Conservation (phyloP, 2,113 vertebrate genomes). For the Podilymbus podiceps region DNA sequence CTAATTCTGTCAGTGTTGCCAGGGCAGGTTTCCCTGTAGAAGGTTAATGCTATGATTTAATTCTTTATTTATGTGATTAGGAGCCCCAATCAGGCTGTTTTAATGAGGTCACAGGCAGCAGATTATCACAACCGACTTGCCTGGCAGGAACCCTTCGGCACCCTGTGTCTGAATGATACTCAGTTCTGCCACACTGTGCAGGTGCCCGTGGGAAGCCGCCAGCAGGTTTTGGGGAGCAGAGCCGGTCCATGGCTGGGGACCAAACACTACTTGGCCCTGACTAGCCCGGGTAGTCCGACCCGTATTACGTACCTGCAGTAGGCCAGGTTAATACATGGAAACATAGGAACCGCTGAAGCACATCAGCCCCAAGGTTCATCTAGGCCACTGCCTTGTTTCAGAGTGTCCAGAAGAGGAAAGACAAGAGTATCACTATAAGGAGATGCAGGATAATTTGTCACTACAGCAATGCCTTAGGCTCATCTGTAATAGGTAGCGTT, state of each 20-base stretch:
- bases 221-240: not conserved
- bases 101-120: constrained; percentile 22
- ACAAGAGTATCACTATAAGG: not conserved
- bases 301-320: not conserved
- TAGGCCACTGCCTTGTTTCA: not conserved
- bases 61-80: constrained; percentile 63
- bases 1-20: constrained; percentile 56
- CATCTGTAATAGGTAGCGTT: not conserved
- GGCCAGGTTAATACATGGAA: not conserved
- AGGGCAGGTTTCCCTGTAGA: constrained; percentile 58
- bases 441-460: not conserved
- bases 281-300: not conserved
- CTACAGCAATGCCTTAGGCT: not conserved
- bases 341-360: not conserved
- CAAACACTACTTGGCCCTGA: not conserved
- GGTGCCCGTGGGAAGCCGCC: not conserved
- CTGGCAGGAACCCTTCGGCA: not conserved
- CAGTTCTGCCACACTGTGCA: not conserved
- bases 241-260: not conserved
- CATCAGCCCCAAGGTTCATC: not conserved
- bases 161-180: not conserved
- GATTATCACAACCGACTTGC: not conserved
- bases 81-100: constrained; percentile 28
- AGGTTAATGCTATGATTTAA: constrained; percentile 65
- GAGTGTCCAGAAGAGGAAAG: not conserved